Conservation (phyloP, 2,113 vertebrate genomes). For the Coryphaenoides rupestris region DNA sequence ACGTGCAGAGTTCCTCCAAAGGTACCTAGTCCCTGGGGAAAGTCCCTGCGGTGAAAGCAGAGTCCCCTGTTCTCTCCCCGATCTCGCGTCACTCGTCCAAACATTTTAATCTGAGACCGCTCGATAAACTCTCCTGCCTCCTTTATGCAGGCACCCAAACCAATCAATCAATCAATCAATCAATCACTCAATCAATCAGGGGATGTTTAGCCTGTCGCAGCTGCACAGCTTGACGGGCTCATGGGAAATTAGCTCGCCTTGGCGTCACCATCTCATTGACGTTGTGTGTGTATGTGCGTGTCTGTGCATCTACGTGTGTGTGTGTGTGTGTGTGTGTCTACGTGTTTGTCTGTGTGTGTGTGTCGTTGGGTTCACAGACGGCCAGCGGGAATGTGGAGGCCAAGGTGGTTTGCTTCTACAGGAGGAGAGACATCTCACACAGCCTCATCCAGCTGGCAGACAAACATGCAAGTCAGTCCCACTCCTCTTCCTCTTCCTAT, state of each 20-base stretch:
- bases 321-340: conserved; percentile 17
- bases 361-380: conserved; percentile 78
- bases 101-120: conserved; percentile 33
- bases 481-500: background rate
- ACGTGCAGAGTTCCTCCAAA: conserved; percentile 1
- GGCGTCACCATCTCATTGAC: background rate
- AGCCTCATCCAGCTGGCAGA: conserved; percentile 97
- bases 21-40: no score
- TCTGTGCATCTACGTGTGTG: conserved; percentile 15
- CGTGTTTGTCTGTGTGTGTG: conserved; percentile 22
- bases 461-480: conserved; percentile 90
- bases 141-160: conserved; percentile 40
- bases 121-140: conserved; percentile 37
- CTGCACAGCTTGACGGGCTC: conserved; percentile 34
- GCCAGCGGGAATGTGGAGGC: conserved; percentile 97
- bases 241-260: conserved; percentile 45
- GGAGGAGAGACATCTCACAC: conserved; percentile 95
- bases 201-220: conserved; percentile 39
- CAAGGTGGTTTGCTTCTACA: conserved; percentile 98
- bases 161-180: conserved; percentile 45
- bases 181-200: conserved; percentile 47
- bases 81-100: conserved; percentile 28
- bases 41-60: background rate
- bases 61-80: background rate
- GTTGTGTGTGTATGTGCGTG: conserved; percentile 9